Percentiles rank a stretch among this genome's conserved stretches.
Evolutionary conservation across 1,140 invertebrate genomes (phyloP).

Genomic region (Drosophila saltans): DNA sequence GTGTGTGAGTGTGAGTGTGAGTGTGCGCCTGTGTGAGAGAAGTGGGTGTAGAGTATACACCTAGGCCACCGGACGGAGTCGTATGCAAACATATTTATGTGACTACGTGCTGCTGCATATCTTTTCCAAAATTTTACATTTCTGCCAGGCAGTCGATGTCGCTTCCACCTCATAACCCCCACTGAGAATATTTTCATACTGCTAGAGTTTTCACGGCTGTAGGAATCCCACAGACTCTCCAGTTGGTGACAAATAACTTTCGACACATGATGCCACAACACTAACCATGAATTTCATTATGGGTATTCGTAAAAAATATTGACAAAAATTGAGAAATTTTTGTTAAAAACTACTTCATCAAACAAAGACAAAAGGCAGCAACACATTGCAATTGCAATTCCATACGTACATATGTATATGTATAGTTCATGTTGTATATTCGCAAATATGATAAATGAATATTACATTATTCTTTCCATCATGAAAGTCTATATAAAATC

Average conservation of each 20-base stretch:
- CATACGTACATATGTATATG: no score
- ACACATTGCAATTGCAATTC: background rate
- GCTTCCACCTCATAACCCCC: constrained; percentile 23
- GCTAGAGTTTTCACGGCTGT: background rate
- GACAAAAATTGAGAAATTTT: constrained; percentile 40
- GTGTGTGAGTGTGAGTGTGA: background rate
- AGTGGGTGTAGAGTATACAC: constrained; percentile 4
- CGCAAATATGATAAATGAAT: background rate
- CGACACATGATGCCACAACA: constrained; percentile 55
- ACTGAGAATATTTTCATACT: constrained; percentile 30
- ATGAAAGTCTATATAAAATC: background rate
- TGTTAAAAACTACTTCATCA: constrained; percentile 14
- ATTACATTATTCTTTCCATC: background rate
- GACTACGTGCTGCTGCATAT: constrained; percentile 59
- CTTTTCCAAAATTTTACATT: constrained; percentile 58
- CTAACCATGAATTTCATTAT: constrained; percentile 45
- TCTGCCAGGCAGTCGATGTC: constrained; percentile 36
- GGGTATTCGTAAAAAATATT: background rate
- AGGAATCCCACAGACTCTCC: background rate
- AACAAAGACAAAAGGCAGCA: background rate
- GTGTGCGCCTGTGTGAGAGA: background rate
- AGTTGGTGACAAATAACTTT: constrained; percentile 50
- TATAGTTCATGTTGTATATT: background rate
- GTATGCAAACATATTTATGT: constrained; percentile 64
- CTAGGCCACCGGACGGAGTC: constrained; percentile 25